Conservation (phyloP, 2,888 invertebrate species). For the Tiphia femorata region DNA sequence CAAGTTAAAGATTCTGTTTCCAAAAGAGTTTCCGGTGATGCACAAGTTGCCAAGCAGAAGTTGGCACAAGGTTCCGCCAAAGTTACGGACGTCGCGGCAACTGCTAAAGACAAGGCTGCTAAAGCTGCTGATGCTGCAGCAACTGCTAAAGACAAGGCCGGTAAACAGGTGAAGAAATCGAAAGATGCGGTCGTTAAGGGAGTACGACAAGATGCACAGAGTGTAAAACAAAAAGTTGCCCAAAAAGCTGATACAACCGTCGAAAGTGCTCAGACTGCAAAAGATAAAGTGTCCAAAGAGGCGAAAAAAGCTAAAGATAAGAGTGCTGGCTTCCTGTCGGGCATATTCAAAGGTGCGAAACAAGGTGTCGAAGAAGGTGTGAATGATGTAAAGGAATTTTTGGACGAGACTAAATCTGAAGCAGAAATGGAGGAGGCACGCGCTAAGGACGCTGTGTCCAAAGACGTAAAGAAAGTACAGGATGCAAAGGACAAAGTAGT, state of each 20-base stretch:
- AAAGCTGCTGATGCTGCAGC: too few species aligned
- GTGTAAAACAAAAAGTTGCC: background rate
- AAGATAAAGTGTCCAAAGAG: slow-evolving; percentile 19
- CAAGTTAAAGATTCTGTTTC: slow-evolving; percentile 42
- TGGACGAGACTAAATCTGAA: slow-evolving; percentile 42
- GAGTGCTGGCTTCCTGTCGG: slow-evolving; percentile 44
- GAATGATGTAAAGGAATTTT: slow-evolving; percentile 40
- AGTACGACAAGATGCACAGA: slow-evolving; percentile 15
- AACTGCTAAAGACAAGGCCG: slow-evolving; percentile 33
- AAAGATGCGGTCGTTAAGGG: slow-evolving; percentile 4
- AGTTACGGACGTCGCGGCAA: slow-evolving; percentile 9
- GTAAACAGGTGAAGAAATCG: slow-evolving; percentile 63
- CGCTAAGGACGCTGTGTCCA: slow-evolving; percentile 24
- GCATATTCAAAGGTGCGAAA: slow-evolving; percentile 51
- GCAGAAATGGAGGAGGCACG: slow-evolving; percentile 17
- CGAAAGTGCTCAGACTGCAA: slow-evolving; percentile 22
- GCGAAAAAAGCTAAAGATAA: slow-evolving; percentile 31
- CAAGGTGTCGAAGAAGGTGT: slow-evolving; percentile 42
- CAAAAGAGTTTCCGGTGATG: slow-evolving; percentile 34
- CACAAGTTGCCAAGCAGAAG: slow-evolving; percentile 25
- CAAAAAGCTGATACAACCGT: slow-evolving; percentile 26
- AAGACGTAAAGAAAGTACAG: slow-evolving; percentile 64
- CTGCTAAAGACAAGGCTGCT: slow-evolving; percentile 38
- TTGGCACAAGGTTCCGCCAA: slow-evolving; percentile 31
- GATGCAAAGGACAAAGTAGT: background rate